Conservation (phyloP, 1,140 invertebrate genomes). For the Lycorma delicatula region DNA sequence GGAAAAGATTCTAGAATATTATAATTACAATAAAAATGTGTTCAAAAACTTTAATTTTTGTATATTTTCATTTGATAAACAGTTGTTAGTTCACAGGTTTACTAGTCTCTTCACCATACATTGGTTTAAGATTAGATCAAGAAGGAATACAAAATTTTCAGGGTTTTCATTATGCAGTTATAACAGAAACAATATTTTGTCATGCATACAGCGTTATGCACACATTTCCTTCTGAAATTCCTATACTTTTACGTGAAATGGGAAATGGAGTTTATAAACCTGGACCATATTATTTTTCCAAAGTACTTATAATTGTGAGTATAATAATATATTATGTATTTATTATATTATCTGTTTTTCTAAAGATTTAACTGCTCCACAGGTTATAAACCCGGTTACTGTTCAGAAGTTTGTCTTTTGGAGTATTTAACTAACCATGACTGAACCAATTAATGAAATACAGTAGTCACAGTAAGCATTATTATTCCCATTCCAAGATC, state of each 20-base stretch:
- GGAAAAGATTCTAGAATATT: no score
- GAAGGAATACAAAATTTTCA: slow-evolving; percentile 58
- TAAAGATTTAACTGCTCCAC: background rate
- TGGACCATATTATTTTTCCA: slow-evolving; percentile 57
- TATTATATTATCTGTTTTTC: no score
- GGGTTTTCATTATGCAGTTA: slow-evolving; percentile 55
- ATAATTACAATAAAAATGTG: no score
- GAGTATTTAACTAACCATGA: no score
- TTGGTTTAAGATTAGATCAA: slow-evolving; percentile 43
- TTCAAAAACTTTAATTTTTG: no score
- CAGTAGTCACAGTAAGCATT: no score
- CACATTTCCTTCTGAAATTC: slow-evolving; percentile 57
- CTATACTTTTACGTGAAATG: slow-evolving; percentile 54
- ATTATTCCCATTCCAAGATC: no score
- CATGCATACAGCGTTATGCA: slow-evolving; percentile 58
- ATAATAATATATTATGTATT: slow-evolving; percentile 3
- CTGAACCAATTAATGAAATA: no score
- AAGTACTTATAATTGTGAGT: slow-evolving; percentile 57
- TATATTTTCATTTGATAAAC: no score
- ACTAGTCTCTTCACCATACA: slow-evolving; percentile 49
- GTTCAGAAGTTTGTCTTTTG: no score
- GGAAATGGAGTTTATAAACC: slow-evolving; percentile 54
- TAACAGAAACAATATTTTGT: slow-evolving; percentile 60
- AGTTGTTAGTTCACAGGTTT: slow-evolving; percentile 51
- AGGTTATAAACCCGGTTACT: slow-evolving; percentile 4